A percentile compares a stretch with the other conserved stretches of the same genome.
Conservation (phyloP, 2,113 vertebrate species). For the Microtus richardsoni region DNA sequence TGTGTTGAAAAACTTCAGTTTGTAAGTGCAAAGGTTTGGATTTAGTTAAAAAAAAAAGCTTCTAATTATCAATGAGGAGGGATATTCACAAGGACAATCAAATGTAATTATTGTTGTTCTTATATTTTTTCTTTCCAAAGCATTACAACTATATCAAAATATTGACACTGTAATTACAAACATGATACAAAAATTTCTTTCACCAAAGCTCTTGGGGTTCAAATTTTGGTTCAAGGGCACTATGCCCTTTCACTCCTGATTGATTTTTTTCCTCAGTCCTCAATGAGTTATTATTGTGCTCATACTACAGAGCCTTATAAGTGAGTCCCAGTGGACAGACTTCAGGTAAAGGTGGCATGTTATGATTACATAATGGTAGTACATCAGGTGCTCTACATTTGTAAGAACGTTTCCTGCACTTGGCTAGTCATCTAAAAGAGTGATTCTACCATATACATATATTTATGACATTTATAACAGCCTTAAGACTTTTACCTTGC, state of each 20-base stretch:
- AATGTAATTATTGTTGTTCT: neutral
- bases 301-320: neutral
- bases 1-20: neutral
- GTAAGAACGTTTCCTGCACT: neutral
- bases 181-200: neutral
- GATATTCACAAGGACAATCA: neutral
- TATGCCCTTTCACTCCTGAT: neutral
- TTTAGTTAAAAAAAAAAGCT: constrained; percentile 7
- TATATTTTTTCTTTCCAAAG: neutral
- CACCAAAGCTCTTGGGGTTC: neutral
- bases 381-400: fast-evolving
- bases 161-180: neutral
- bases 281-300: no score
- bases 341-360: fast-evolving
- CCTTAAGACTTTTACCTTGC: neutral
- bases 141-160: neutral
- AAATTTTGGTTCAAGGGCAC: neutral
- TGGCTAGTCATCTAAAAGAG: neutral
- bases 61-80: neutral
- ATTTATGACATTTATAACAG: neutral
- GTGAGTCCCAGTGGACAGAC: neutral
- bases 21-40: neutral
- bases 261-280: neutral
- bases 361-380: no score
- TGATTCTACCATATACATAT: neutral